phyloP scores from a whole-genome alignment of 2,113 vertebrate species.

The Oncorhynchus nerka region DNA sequence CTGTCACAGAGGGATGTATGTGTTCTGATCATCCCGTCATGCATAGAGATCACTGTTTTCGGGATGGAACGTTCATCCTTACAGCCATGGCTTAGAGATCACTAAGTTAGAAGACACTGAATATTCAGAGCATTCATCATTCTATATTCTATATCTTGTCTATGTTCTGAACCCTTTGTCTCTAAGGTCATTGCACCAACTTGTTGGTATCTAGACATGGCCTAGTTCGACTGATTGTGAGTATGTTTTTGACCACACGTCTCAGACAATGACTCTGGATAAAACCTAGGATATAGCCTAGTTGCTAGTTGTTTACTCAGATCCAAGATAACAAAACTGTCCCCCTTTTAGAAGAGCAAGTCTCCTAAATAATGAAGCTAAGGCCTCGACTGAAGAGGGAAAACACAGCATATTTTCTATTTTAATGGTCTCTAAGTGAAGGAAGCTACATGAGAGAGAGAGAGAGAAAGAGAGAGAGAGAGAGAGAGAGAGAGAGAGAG shows the following conservation, averaged over 20 bases:
- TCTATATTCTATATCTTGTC: conserved; percentile 3
- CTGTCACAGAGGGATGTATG: conserved; percentile 24
- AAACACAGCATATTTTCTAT: conserved; percentile 43
- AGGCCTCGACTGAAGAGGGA: conserved; percentile 44
- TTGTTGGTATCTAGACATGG: conserved; percentile 54
- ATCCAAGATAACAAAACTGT: conserved; percentile 58
- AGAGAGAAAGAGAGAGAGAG: too few relatives aligned
- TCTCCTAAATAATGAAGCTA: conserved; percentile 68
- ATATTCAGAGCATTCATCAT: conserved; percentile 3
- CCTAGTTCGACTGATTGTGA: conserved; percentile 61
- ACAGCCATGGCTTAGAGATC: conserved; percentile 34
- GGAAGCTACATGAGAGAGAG: conserved; percentile 51
- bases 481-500: too few relatives aligned
- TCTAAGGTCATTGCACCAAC: conserved; percentile 59
- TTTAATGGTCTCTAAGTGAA: conserved; percentile 71
- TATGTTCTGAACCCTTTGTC: conserved; percentile 54
- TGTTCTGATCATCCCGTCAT: conserved; percentile 2
- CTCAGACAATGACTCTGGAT: too few relatives aligned
- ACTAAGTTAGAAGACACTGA: conserved; percentile 27
- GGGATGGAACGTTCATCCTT: not conserved
- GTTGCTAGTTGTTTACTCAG: conserved; percentile 64
- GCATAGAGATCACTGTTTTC: conserved; percentile 46
- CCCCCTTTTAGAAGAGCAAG: conserved; percentile 38
- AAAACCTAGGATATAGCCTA: conserved; percentile 16
- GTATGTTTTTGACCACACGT: conserved; percentile 13